Evolutionary conservation across 2,113 vertebrate species (phyloP), one percentile per base, ranked within the genome.

Genomic region (Pao palembangensis): DNA sequence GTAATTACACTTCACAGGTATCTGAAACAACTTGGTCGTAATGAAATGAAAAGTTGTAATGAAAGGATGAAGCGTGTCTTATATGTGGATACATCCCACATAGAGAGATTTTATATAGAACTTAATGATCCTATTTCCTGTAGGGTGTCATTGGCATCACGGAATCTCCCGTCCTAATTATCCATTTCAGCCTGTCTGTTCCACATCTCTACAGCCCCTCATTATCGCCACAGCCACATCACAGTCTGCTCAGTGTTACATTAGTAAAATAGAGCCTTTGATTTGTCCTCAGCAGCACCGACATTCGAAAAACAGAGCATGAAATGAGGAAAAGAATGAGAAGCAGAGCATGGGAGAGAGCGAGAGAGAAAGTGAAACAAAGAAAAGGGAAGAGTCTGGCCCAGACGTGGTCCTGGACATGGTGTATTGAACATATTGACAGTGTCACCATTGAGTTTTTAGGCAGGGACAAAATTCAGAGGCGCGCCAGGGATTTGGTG

Each of bases 111-210:
- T 86, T 72, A 82, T 88, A 86, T 87, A 85, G 77, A 88, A 88
- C 84, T 87, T 90, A 88, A 89, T 91, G 87, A 90, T 88, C 87
- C 88, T 82, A 72, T 88, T 87, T 86, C 81, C 85, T 75, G 85
- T 79, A 82, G 83, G 79, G 85, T 88, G 88, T 85, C 88, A 80
- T 83, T 78, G 83, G 81, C 84, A 80, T 85, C 74, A 72, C 73
- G 76, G 84, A 89, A 91, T 90, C 86, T 90, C 89, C 85, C 82
- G 85, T 91, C 90, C 91, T 91, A 92, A 91, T 91, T 90, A 92
- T 90, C 87, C 88, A 90, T 90, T 90, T 89, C 88, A 90, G 86
- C 81, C 85, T 89, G 88, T 89, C 91, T 88, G 87, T 90, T 88
- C 89, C 85, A 82, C 79, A 76, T 87, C 85, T 81, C 85, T 76